phyloP scores from a whole-genome alignment of 1,140 invertebrate genomes.

The Musca vetustissima region DNA sequence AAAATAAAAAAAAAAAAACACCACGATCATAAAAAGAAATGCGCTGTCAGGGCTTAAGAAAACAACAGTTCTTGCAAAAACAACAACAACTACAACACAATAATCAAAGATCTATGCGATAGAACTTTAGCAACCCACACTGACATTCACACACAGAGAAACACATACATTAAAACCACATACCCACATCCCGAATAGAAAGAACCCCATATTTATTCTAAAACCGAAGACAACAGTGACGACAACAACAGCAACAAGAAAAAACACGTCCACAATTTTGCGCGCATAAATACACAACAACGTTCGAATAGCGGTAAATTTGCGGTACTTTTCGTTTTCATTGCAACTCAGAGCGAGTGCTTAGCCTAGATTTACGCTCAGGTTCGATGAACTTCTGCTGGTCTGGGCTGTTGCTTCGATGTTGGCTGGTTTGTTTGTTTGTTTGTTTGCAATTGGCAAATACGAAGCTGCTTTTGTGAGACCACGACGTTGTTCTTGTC shows the following conservation, averaged over 20 bases:
- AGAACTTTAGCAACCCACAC: too few relatives aligned
- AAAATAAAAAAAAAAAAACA: too few relatives aligned
- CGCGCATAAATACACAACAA: not conserved
- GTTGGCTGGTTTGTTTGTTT: not conserved
- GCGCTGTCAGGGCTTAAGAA: too few relatives aligned
- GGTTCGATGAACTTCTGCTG: constrained; percentile 52
- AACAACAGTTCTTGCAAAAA: too few relatives aligned
- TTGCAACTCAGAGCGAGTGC: constrained; percentile 56
- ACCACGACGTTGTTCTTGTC: not conserved
- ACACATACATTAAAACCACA: too few relatives aligned
- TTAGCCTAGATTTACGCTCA: constrained; percentile 56
- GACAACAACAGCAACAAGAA: not conserved
- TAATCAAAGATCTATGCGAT: too few relatives aligned
- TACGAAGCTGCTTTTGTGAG: not conserved
- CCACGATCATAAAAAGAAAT: too few relatives aligned
- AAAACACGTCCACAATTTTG: not conserved
- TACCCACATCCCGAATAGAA: too few relatives aligned
- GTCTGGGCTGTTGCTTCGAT: not conserved
- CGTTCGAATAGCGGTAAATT: constrained; percentile 50
- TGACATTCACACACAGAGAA: too few relatives aligned
- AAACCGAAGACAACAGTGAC: constrained; percentile 8
- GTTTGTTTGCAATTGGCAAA: not conserved
- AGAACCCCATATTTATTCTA: not conserved
- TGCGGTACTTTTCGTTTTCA: constrained; percentile 57
- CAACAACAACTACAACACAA: too few relatives aligned